phyloP scores from a whole-genome alignment of 2,797 vertebrate species.

The Notamacropus eugenii region DNA sequence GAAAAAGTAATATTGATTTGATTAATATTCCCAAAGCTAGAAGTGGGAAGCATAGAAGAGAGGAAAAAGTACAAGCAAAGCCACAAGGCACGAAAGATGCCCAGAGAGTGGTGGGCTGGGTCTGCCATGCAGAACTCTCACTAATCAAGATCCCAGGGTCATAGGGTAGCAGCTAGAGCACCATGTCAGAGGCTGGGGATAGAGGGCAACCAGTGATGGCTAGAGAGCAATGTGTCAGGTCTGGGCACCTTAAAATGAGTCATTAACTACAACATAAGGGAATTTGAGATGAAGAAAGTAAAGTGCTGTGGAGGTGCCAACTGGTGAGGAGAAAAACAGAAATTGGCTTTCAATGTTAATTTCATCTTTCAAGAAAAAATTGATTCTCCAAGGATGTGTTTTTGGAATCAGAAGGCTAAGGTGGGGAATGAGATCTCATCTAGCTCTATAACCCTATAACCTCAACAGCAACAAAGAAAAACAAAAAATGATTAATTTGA shows the following conservation, averaged over 20 bases:
- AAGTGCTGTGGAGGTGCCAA: neutral
- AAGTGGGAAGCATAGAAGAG: neutral
- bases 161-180: neutral
- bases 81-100: neutral
- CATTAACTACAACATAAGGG: neutral
- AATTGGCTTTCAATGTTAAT: neutral
- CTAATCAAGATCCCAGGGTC: neutral
- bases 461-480: neutral
- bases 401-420: neutral
- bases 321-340: slow-evolving; percentile 18
- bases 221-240: neutral
- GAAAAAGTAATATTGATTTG: neutral
- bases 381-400: neutral
- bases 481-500: neutral
- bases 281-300: slow-evolving; percentile 10
- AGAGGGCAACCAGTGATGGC: neutral
- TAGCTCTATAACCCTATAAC: neutral
- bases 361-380: slow-evolving; percentile 29
- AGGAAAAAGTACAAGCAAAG: neutral
- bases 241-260: neutral
- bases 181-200: neutral
- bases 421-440: neutral
- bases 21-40: neutral
- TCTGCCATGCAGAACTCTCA: neutral
- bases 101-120: neutral